A percentile compares a stretch with the other conserved stretches of the same genome.
phyloP scores from a whole-genome alignment of 2,888 invertebrate genomes.

The Quadroppia sp. region DNA sequence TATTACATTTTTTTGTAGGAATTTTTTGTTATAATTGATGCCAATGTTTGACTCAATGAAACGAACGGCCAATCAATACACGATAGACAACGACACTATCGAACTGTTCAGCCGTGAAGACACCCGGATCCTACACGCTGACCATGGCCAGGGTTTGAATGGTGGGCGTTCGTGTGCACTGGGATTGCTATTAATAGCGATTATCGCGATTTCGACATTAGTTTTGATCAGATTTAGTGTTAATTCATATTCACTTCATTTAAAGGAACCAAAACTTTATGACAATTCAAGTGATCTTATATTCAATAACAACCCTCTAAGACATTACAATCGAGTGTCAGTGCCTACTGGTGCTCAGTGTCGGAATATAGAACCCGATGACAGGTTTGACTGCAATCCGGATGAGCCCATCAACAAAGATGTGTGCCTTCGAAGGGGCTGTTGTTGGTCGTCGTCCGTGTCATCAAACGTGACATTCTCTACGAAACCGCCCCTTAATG shows the following conservation, averaged over 20 bases:
- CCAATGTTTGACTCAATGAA: too few species aligned
- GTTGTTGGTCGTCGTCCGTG: conserved; percentile 29
- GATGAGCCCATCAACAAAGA: conserved; percentile 43
- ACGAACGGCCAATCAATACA: too few species aligned
- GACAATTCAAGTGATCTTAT: neutral
- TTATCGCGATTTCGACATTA: neutral
- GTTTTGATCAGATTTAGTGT: neutral
- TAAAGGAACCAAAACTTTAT: neutral
- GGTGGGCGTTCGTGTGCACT: neutral
- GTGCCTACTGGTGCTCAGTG: neutral
- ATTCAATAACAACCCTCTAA: neutral
- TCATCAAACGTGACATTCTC: neutral
- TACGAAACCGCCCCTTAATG: conserved; percentile 34
- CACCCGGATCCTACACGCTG: neutral
- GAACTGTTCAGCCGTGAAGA: conserved; percentile 22
- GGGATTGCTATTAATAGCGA: neutral
- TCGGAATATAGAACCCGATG: neutral
- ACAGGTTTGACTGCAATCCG: conserved; percentile 38
- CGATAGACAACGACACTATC: neutral
- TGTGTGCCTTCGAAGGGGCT: conserved; percentile 40
- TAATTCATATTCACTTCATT: neutral
- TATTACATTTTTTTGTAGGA: too few species aligned
- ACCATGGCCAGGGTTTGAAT: neutral
- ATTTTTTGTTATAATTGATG: too few species aligned
- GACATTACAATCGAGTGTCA: neutral